Percentiles rank a stretch among this genome's conserved stretches.
These are phyloP conservation scores for Ceuthmochares aereus DNA, from an alignment of 2,113 vertebrate species.

Conservation along the genomic window DNA sequence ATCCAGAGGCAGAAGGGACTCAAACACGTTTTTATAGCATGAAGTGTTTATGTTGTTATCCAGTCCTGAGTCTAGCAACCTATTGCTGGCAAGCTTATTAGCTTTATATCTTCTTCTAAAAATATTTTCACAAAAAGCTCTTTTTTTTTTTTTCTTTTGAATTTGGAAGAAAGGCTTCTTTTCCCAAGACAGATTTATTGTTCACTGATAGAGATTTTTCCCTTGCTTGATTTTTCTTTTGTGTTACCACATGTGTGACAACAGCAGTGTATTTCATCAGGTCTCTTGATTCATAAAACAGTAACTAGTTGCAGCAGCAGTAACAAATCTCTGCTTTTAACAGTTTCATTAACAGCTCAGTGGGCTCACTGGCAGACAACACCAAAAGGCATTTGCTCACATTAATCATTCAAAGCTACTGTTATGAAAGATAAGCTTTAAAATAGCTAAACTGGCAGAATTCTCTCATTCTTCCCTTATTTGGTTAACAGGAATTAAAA, in stretches of 20 bases:
- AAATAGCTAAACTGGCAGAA: background rate
- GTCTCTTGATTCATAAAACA: conserved; percentile 10
- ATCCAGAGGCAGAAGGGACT: background rate
- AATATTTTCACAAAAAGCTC: background rate
- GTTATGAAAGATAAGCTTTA: background rate
- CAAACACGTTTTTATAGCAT: background rate
- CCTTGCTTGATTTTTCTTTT: background rate
- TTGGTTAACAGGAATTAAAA: background rate
- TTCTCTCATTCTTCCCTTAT: background rate
- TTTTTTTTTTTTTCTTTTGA: background rate
- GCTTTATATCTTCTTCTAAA: background rate
- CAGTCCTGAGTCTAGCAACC: background rate
- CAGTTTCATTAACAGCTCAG: conserved; percentile 42
- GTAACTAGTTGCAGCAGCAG: background rate
- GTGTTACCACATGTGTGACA: background rate
- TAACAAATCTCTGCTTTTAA: conserved; percentile 31
- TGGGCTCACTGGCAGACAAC: background rate
- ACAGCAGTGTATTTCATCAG: background rate
- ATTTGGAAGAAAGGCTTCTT: background rate
- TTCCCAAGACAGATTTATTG: background rate
- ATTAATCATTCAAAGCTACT: conserved; percentile 26
- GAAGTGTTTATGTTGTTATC: background rate
- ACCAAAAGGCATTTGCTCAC: background rate
- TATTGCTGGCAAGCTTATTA: background rate
- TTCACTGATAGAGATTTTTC: background rate